Base-by-base conservation (phyloP, 1,140 invertebrate species). In the Drosophila quadrilineata region DNA sequence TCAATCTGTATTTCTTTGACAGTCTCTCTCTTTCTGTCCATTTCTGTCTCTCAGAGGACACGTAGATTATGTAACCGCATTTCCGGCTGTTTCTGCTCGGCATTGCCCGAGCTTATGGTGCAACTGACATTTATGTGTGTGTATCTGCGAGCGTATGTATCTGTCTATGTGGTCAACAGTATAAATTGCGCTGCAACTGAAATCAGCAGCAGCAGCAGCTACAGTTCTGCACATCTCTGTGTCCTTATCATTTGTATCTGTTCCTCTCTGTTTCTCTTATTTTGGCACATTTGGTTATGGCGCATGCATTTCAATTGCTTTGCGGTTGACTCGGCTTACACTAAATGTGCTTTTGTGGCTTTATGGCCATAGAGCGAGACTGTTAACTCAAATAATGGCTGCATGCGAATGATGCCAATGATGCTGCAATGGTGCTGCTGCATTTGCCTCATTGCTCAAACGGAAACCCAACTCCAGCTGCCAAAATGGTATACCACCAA, bases 311-410 rank as follows among this genome's bases (percentile, higher is more conserved):
- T 72, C 77, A 76, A 82, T 84, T 84, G 77, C 76, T 59, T 84
- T 82, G 77, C 69, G 77, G 77, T 82, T 54, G 63, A 76, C 45
- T 84, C 72, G 72, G 72, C 73, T 84, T 84, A 80, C 68, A 76
- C 77, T 76, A 82, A 80, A 80, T 80, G 77, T 66, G 77, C 76
- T 75, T 80, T 68, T 80, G 77, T 72, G 77, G 77, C 71, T 65
- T 69, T 58, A 52, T 71, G 0, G 22, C 36, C 10, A 52, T 3
- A 28, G 6, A 19, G 22, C n/a, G 14, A 17, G 33, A 41, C 31
- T 16, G 10, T 48, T 9, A 48, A 49, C 43, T 19, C 10, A 19
- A 22, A 50, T 46, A 16, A 29, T 10, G 16, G n/a, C n/a, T n/a
- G n/a, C n/a, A n/a, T n/a, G n/a, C n/a, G n/a, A n/a, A n/a, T n/a